Base-by-base conservation (phyloP, 1,140 invertebrate genomes). In the Pseudachorutes palmiensis region DNA sequence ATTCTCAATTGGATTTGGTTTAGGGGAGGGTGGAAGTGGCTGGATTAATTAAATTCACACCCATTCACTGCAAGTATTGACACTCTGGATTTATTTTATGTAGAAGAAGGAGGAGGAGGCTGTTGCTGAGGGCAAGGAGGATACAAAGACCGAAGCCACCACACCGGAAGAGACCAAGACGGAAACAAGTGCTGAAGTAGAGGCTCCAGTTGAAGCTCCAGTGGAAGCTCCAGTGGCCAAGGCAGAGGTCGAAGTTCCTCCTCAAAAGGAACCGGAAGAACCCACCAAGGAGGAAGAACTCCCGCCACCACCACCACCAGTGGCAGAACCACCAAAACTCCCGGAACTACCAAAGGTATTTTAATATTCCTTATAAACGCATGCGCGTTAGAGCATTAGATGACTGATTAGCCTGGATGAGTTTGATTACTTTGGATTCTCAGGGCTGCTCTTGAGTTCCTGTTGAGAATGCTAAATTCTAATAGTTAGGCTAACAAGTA, bases 281-380 rank as follows among this genome's bases (percentile, higher is more conserved):
- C 51, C 12, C 12, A 55, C 3, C 5, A 26, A 55, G 12, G 51
- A 41, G 19, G 36, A 41, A 19, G 5, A 41, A 9, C 5, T 41
- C n/a, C n/a, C 19, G 19, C 36, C 36, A 55, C 9, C 12, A 55
- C 14, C 51, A 16, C 5, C 51, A 5, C 5, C 51, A 5, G 12
- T 5, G 3, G 51, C 24, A 5, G 51, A 55, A 26, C 12, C 51
- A 14, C 12, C 24, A 12, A 55, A 14, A 22, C 9, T 55, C 24
- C 12, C 51, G 9, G 51, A 55, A 55, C 51, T 55, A 3, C 51
- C 51, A 3, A 55, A 55, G 51, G 51, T 55, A 26, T n/a, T n/a
- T n/a, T n/a, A n/a, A n/a, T n/a, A n/a, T n/a, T n/a, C n/a, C n/a
- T n/a, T n/a, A n/a, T n/a, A n/a, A n/a, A n/a, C n/a, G n/a, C n/a